Base-by-base conservation (phyloP, 2,888 invertebrate species). In the Kuschelorhynchus macadamiae region DNA sequence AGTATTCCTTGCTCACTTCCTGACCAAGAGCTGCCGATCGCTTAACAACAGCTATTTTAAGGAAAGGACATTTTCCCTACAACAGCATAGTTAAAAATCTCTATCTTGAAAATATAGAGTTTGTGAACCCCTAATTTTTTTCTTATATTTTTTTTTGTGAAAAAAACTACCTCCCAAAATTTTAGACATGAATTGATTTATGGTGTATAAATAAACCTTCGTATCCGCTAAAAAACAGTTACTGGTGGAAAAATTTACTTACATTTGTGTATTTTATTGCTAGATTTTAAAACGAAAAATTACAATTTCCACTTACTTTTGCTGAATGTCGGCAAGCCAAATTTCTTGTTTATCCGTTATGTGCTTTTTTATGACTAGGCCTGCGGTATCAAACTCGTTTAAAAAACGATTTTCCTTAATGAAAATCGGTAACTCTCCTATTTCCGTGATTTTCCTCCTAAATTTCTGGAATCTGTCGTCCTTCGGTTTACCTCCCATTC, bases 331-430 rank as follows among this genome's bases (percentile, higher is more conserved):
- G 0, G 88, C 81, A 14, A 91, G 50, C 81, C 88, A 90, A 0
- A 90, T 82, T 64, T 87, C 86, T 81, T 91, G 90, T 62, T 85
- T 84, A 65, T 82, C 84, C 20, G 85, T 79, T 18, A 87, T 85
- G 70, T 86, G 87, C 33, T 90, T 84, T 62, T 85, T 81, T 18
- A 91, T 85, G 36, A 93, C 86, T 1, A 92, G 75, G 1, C 93
- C 94, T 2, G 90, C 87, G 8, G 90, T 88, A 82, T 94, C 94
- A 71, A 93, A 86, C 85, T 94, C 94, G n/a, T 68, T 88, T 88
- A 77, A 89, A 90, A 8, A 79, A 68, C 2, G 87, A 85, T 64
- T 79, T 18, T 44, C 46, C 8, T 25, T 14, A 4, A 33, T 59
- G 52, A 77, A 70, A 85, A 85, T 73, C 3, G 72, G 70, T 18